phyloP scores from a whole-genome alignment of 2,888 invertebrate species.

The Andrena trimmerana region DNA sequence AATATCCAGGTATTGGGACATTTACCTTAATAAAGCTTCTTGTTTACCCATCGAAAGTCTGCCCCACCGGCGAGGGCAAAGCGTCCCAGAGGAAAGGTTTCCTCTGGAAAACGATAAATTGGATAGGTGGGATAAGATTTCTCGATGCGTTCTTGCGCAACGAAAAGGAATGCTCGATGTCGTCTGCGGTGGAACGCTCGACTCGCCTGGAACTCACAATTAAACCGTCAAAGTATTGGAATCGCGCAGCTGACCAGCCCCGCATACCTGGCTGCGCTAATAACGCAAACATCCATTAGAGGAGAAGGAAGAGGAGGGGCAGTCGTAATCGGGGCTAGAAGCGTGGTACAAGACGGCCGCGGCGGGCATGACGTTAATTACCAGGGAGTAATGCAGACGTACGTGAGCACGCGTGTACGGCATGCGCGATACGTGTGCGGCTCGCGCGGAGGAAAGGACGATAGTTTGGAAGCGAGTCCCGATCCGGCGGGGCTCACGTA shows the following conservation, averaged over 20 bases:
- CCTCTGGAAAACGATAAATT: too few relatives aligned
- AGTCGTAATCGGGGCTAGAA: neutral
- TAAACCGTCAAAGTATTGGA: constrained; percentile 40
- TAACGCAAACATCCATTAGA: constrained; percentile 36
- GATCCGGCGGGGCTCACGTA: constrained; percentile 47
- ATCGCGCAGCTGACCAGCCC: neutral
- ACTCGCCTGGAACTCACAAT: constrained; percentile 14
- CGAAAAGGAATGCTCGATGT: neutral
- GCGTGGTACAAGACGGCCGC: constrained; percentile 28
- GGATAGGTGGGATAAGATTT: too few relatives aligned
- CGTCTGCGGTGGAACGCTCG: neutral
- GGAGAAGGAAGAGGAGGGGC: neutral
- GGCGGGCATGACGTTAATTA: constrained; percentile 48
- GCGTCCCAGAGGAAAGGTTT: too few relatives aligned
- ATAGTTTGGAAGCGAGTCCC: constrained; percentile 28
- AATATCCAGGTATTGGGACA: too few relatives aligned
- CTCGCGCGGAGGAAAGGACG: constrained; percentile 14
- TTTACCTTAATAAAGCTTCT: constrained; percentile 30
- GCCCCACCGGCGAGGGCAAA: neutral
- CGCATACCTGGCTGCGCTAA: constrained; percentile 31
- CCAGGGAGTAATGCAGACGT: constrained; percentile 40
- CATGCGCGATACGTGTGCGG: constrained; percentile 12
- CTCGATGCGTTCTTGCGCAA: too few relatives aligned
- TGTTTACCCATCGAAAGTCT: constrained; percentile 36
- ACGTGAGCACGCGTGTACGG: constrained; percentile 50